Conservation (phyloP, 2,797 vertebrate species). For the Crenuchus spilurus region DNA sequence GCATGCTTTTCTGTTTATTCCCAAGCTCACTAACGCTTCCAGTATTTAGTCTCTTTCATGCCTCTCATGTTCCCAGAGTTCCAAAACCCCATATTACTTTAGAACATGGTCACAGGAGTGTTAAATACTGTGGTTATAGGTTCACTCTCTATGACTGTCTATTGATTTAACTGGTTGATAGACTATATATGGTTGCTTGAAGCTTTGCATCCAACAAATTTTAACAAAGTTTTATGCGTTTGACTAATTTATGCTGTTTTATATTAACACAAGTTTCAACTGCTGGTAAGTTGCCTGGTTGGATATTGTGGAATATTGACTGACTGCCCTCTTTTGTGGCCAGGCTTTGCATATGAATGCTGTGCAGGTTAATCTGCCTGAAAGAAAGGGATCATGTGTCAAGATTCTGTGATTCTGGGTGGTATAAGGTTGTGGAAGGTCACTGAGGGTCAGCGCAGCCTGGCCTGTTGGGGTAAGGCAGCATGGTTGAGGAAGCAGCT, state of each 20-base stretch:
- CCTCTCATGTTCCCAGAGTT: background rate
- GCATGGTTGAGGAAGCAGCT: background rate
- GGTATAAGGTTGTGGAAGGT: constrained; percentile 60
- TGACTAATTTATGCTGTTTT: background rate
- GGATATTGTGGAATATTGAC: background rate
- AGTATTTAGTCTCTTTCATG: background rate
- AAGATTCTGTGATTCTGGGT: constrained; percentile 71
- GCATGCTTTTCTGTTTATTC: too few species aligned
- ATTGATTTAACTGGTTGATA: background rate
- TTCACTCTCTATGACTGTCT: background rate
- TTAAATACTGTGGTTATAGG: background rate
- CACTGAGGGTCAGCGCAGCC: constrained; percentile 23
- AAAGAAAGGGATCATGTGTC: constrained; percentile 64
- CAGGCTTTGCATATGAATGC: background rate
- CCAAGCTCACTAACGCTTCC: too few species aligned
- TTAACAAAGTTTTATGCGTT: background rate
- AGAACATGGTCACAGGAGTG: background rate
- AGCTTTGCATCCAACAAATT: background rate
- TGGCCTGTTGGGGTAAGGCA: background rate
- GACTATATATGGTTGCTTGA: background rate
- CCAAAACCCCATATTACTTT: background rate
- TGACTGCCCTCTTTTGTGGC: background rate
- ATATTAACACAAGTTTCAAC: background rate
- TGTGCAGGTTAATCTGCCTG: constrained; percentile 37
- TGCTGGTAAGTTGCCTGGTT: background rate